phyloP scores from a whole-genome alignment of 2,888 invertebrate genomes.

The Phasia obesa region DNA sequence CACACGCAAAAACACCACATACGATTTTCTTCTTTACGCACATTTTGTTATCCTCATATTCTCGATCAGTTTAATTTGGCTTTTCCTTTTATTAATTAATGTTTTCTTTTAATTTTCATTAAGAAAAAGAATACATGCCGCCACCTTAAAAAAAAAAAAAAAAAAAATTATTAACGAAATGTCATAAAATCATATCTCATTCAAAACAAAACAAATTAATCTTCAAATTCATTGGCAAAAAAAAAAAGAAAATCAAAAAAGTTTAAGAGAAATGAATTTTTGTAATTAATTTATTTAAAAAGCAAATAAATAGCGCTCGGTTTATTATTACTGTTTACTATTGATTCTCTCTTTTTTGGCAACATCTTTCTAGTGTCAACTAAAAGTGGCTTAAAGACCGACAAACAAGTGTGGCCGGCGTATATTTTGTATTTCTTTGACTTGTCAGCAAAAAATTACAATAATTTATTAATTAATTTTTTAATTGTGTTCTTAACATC shows the following conservation, averaged over 20 bases:
- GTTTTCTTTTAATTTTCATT: constrained; percentile 51
- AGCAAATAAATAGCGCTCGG: background rate
- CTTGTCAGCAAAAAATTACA: constrained; percentile 73
- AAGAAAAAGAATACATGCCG: constrained; percentile 67
- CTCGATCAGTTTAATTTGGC: constrained; percentile 65
- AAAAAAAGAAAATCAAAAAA: background rate
- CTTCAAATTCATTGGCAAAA: constrained; percentile 17
- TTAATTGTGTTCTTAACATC: constrained; percentile 68
- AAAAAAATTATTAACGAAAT: too few relatives aligned
- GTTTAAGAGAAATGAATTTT: background rate
- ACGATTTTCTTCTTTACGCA: constrained; percentile 34
- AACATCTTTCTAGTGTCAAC: constrained; percentile 43
- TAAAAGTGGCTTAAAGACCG: constrained; percentile 35
- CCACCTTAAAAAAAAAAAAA: constrained; percentile 37
- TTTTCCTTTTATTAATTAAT: constrained; percentile 62
- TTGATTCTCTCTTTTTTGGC: constrained; percentile 42
- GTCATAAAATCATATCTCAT: constrained; percentile 54
- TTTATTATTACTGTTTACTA: constrained; percentile 6
- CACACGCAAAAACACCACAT: constrained; percentile 39
- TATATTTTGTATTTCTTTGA: constrained; percentile 75
- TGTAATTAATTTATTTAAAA: constrained; percentile 16
- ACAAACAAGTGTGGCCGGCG: constrained; percentile 75
- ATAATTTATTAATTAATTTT: constrained; percentile 62
- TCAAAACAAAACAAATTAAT: constrained; percentile 44
- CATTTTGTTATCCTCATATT: constrained; percentile 40